phyloP scores from a whole-genome alignment of 1,140 invertebrate genomes.

The Ceratosolen solmsi region DNA sequence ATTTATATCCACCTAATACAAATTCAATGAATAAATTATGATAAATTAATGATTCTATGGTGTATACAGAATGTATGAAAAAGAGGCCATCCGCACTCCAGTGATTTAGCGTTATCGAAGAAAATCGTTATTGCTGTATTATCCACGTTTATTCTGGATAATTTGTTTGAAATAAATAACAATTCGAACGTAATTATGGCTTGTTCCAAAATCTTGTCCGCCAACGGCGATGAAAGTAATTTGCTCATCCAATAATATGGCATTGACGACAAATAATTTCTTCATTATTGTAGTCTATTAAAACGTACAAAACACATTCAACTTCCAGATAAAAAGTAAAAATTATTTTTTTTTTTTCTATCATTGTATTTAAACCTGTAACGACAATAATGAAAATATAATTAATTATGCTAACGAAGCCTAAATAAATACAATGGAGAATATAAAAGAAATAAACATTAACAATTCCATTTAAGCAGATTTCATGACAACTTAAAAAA shows the following conservation, averaged over 20 bases:
- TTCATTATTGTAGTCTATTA: slow-evolving; percentile 26
- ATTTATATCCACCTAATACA: too few relatives aligned
- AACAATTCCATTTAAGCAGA: neutral
- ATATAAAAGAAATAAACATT: too few relatives aligned
- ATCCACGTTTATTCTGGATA: slow-evolving; percentile 4
- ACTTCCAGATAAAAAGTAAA: neutral
- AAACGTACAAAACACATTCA: slow-evolving; percentile 24
- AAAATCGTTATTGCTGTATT: slow-evolving; percentile 28
- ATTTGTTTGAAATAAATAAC: slow-evolving; percentile 43
- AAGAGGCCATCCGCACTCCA: too few relatives aligned
- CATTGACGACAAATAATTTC: slow-evolving; percentile 20
- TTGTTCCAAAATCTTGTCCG: slow-evolving; percentile 39
- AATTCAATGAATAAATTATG: too few relatives aligned
- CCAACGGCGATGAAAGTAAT: slow-evolving; percentile 46
- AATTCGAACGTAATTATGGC: neutral
- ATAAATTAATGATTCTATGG: too few relatives aligned
- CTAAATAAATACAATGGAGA: too few relatives aligned
- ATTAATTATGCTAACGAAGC: too few relatives aligned
- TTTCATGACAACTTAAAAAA: neutral
- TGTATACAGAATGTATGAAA: slow-evolving; percentile 6
- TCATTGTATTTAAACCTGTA: neutral
- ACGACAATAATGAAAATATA: neutral
- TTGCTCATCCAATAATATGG: slow-evolving; percentile 33
- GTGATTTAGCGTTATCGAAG: slow-evolving; percentile 38
- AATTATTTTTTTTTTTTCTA: too few relatives aligned